These are phyloP conservation scores for Drosophila emarginata DNA, from an alignment of 2,888 invertebrate genomes.

Conservation along the genomic window DNA sequence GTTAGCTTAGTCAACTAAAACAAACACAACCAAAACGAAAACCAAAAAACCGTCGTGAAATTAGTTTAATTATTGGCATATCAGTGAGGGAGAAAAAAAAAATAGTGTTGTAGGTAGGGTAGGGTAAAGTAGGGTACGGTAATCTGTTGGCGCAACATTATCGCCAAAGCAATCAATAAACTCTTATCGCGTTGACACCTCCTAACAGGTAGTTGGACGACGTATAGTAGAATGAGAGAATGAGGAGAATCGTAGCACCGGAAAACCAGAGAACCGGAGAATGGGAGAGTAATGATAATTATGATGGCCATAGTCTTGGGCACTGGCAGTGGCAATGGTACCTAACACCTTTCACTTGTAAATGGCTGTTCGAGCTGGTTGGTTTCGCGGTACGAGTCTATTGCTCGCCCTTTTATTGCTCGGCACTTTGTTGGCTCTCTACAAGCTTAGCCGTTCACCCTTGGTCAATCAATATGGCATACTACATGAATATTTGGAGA, in stretches of 20 bases:
- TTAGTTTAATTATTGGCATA: too few species aligned
- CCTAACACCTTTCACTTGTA: slow-evolving; percentile 39
- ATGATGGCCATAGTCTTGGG: slow-evolving; percentile 13
- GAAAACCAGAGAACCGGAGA: neutral
- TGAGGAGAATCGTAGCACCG: neutral
- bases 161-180: slow-evolving; percentile 60
- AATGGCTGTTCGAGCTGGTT: slow-evolving; percentile 37
- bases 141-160: slow-evolving; percentile 18
- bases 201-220: slow-evolving; percentile 9
- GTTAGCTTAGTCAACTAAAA: slow-evolving; percentile 11
- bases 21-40: neutral
- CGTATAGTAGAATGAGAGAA: neutral
- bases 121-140: neutral
- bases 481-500: slow-evolving; percentile 54
- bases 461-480: slow-evolving; percentile 76
- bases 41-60: too few species aligned
- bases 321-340: slow-evolving; percentile 8
- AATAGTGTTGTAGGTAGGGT: neutral
- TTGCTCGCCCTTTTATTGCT: slow-evolving; percentile 45
- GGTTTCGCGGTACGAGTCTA: slow-evolving; percentile 35
- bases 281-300: neutral
- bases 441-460: slow-evolving; percentile 61
- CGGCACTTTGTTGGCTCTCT: slow-evolving; percentile 83
- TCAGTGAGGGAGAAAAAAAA: too few species aligned
- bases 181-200: slow-evolving; percentile 38